Percentiles rank a stretch among this genome's conserved stretches.
phyloP scores from a whole-genome alignment of 2,888 invertebrate species.

The Pterobdella sp. region DNA sequence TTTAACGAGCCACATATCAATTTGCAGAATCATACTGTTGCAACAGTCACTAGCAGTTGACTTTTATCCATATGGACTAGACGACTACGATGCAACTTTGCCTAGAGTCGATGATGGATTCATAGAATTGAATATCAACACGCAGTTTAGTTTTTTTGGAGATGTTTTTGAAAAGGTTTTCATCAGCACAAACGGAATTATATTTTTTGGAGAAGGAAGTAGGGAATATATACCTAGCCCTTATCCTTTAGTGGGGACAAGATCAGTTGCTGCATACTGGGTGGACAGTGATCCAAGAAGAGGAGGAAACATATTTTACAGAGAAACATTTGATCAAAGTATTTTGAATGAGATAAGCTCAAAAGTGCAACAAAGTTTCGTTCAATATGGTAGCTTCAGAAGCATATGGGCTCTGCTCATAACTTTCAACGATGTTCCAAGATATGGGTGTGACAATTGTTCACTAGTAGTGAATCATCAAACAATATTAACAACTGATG shows the following conservation, averaged over 20 bases:
- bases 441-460: neutral
- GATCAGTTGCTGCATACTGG: conserved; percentile 28
- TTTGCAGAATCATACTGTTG: no score
- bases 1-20: no score
- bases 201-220: conserved; percentile 27
- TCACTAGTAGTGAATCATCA: conserved; percentile 22
- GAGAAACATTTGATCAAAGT: conserved; percentile 20
- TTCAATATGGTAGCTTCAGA: conserved; percentile 13
- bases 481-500: conserved; percentile 27
- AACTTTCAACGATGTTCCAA: conserved; percentile 24
- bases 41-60: no score
- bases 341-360: neutral
- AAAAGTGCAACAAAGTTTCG: conserved; percentile 16
- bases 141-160: conserved; percentile 28
- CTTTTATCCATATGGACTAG: conserved; percentile 24
- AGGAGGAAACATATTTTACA: conserved; percentile 27
- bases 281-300: conserved; percentile 26
- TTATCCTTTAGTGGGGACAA: conserved; percentile 17
- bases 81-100: conserved; percentile 11
- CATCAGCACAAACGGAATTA: conserved; percentile 29
- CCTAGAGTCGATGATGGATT: conserved; percentile 26
- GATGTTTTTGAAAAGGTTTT: no score
- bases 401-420: conserved; percentile 24
- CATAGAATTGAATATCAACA: neutral
- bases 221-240: neutral